These are phyloP conservation scores for Nycticebus coucang DNA, from an alignment of 2,113 vertebrate genomes.

Conservation along the genomic window DNA sequence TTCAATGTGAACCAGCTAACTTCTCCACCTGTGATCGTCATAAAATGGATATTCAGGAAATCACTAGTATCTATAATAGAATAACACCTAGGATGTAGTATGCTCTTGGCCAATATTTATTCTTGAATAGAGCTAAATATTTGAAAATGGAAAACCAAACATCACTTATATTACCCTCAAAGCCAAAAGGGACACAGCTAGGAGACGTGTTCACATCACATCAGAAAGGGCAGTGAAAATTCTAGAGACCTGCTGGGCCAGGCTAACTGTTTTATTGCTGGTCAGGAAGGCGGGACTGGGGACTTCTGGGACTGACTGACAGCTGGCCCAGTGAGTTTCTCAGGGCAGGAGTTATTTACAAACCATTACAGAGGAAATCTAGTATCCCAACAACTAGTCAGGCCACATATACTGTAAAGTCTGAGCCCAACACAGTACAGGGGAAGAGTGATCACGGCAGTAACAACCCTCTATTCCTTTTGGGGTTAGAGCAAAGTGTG, in stretches of 20 bases:
- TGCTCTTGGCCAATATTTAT: constrained; percentile 7
- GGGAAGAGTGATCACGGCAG: background rate
- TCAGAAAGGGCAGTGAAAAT: background rate
- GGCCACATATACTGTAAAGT: background rate
- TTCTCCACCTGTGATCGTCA: background rate
- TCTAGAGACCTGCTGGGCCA: background rate
- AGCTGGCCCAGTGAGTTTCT: background rate
- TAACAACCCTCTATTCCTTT: background rate
- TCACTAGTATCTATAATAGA: background rate
- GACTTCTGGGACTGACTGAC: background rate
- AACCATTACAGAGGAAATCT: background rate
- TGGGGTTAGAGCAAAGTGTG: background rate
- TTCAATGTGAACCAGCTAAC: background rate
- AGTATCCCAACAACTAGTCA: background rate
- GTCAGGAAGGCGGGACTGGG: background rate
- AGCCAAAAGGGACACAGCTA: background rate
- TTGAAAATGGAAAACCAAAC: constrained; percentile 11
- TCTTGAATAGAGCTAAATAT: constrained; percentile 18
- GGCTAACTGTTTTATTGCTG: background rate
- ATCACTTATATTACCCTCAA: background rate
- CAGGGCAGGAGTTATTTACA: background rate
- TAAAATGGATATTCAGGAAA: background rate
- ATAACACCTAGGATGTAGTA: background rate
- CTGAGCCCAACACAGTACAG: background rate
- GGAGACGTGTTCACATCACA: background rate